A percentile compares a stretch with the other conserved stretches of the same genome.
Conservation (phyloP, 2,113 vertebrate genomes). For the Zeus faber region DNA sequence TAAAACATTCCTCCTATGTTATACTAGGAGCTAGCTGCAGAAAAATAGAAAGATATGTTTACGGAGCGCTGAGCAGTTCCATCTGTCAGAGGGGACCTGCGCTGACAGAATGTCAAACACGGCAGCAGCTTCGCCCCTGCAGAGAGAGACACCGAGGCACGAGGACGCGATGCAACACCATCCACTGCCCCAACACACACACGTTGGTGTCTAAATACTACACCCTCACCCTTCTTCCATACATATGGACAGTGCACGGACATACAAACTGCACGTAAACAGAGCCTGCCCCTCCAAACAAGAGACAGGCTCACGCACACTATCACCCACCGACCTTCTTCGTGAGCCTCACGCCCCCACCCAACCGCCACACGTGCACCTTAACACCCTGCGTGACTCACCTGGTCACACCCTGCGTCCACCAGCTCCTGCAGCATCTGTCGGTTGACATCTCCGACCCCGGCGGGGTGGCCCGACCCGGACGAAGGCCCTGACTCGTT, state of each 20-base stretch:
- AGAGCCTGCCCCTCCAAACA: neutral
- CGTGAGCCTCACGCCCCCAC: neutral
- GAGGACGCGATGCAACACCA: too few species aligned
- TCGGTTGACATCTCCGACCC: conserved; percentile 86
- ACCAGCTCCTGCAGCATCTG: conserved; percentile 98
- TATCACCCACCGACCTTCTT: neutral
- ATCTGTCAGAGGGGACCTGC: too few species aligned
- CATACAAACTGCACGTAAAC: neutral
- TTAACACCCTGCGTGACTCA: conserved; percentile 46
- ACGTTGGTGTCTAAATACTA: neutral
- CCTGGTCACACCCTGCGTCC: conserved; percentile 96
- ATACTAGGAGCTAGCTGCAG: neutral
- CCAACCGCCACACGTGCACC: neutral
- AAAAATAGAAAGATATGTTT: neutral
- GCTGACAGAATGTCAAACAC: too few species aligned
- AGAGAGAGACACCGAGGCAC: too few species aligned
- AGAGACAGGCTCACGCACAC: neutral
- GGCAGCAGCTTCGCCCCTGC: too few species aligned
- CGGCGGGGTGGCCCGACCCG: conserved; percentile 61
- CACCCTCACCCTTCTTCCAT: too few species aligned
- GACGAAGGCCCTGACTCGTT: conserved; percentile 83
- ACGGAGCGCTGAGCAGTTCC: neutral
- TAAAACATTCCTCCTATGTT: conserved; percentile 10
- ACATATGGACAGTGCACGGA: too few species aligned
- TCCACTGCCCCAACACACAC: neutral